A percentile compares a stretch with the other conserved stretches of the same genome.
phyloP scores from a whole-genome alignment of 2,113 vertebrate genomes.

The Hiodon tergisus region DNA sequence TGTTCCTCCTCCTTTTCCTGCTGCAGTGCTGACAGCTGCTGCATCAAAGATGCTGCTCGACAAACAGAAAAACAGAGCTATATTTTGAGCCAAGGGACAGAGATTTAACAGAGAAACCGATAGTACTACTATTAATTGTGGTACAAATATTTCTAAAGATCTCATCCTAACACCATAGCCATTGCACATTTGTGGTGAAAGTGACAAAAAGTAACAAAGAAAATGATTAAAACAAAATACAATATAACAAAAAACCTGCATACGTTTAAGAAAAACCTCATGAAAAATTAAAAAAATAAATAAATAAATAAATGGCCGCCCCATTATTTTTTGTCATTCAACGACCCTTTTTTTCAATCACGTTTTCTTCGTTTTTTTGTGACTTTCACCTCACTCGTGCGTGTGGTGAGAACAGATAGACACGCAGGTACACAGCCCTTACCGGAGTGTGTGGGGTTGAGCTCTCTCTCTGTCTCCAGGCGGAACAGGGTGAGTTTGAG shows the following conservation, averaged over 20 bases:
- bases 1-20: conserved; percentile 55
- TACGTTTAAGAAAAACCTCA: too few relatives aligned
- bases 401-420: background rate
- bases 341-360: too few relatives aligned
- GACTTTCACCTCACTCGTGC: background rate
- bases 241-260: too few relatives aligned
- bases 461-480: conserved; percentile 57
- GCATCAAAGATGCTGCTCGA: conserved; percentile 50
- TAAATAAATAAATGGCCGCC: too few relatives aligned
- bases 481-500: conserved; percentile 56
- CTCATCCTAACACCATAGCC: too few relatives aligned
- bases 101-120: background rate
- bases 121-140: too few relatives aligned
- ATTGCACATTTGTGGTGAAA: background rate
- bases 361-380: background rate
- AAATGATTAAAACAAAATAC: too few relatives aligned
- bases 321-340: too few relatives aligned
- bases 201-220: background rate
- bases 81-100: background rate
- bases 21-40: conserved; percentile 45
- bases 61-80: background rate
- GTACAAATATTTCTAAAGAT: too few relatives aligned
- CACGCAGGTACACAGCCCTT: background rate
- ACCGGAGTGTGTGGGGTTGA: conserved; percentile 46
- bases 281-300: too few relatives aligned